phyloP scores from a whole-genome alignment of 2,888 invertebrate species.

The Aporophyla lueneburgensis region DNA sequence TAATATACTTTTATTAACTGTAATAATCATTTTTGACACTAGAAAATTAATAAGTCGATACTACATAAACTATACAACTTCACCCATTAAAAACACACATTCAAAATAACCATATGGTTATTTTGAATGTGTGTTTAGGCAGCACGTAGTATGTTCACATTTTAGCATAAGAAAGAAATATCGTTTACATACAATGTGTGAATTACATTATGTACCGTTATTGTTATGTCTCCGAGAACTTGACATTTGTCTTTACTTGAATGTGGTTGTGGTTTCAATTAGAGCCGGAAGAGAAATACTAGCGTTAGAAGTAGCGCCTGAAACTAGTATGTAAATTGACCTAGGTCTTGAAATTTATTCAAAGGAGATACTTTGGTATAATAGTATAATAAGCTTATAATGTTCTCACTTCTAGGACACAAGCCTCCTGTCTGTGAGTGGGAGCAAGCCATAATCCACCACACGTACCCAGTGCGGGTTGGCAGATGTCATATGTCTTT shows the following conservation, averaged over 20 bases:
- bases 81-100: constrained; percentile 12
- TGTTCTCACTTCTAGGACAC: too few relatives aligned
- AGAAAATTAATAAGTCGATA: not conserved
- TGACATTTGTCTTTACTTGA: constrained; percentile 16
- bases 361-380: not conserved
- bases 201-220: constrained; percentile 41
- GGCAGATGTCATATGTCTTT: too few relatives aligned
- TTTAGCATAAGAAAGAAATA: constrained; percentile 64
- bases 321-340: not conserved
- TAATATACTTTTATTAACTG: too few relatives aligned
- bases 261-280: constrained; percentile 17
- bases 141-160: constrained; percentile 51
- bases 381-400: too few relatives aligned
- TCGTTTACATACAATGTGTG: constrained; percentile 49
- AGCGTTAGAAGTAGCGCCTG: not conserved
- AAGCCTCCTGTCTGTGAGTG: not conserved
- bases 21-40: not conserved
- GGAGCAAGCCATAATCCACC: not conserved
- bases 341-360: not conserved
- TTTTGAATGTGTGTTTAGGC: too few relatives aligned
- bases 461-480: not conserved
- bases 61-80: not conserved
- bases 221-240: constrained; percentile 27
- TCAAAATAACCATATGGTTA: constrained; percentile 28
- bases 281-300: constrained; percentile 5